A percentile compares a stretch with the other conserved stretches of the same genome.
Evolutionary conservation across 2,797 vertebrate species (phyloP).

Genomic region (Myotis myotis): DNA sequence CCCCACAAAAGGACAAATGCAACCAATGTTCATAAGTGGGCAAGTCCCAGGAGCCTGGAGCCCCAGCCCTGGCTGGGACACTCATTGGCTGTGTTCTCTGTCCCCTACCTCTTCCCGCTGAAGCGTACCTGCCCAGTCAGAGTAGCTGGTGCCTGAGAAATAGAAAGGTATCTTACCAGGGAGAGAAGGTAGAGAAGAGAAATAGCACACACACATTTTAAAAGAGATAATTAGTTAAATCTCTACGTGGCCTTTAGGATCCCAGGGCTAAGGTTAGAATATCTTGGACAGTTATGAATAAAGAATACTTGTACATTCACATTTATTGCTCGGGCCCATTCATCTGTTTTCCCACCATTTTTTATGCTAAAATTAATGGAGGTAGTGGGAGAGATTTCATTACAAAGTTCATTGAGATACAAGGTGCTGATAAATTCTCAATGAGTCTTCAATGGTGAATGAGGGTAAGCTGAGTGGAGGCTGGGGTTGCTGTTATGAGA

Average conservation of each 20-base stretch:
- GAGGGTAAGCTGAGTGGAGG: background rate
- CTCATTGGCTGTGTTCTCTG: background rate
- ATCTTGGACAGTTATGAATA: background rate
- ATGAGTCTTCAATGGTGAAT: rapidly evolving
- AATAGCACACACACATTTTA: background rate
- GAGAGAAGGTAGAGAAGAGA: background rate
- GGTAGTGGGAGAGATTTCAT: background rate
- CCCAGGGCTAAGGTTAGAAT: background rate
- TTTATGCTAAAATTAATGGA: background rate
- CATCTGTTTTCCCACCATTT: background rate
- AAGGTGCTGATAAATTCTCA: background rate
- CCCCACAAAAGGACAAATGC: background rate
- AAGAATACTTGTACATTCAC: background rate
- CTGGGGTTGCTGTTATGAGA: background rate
- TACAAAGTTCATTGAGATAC: background rate
- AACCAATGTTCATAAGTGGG: background rate
- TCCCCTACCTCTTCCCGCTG: background rate
- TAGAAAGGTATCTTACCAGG: background rate
- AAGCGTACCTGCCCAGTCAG: background rate
- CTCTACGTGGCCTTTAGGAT: background rate
- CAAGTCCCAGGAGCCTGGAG: background rate
- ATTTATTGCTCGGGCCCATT: background rate
- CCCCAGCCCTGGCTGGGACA: rapidly evolving
- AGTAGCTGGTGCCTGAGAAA: background rate
- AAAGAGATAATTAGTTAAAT: background rate